Conservation (phyloP, 1,140 invertebrate genomes). For the Acyrthosiphon pisum region DNA sequence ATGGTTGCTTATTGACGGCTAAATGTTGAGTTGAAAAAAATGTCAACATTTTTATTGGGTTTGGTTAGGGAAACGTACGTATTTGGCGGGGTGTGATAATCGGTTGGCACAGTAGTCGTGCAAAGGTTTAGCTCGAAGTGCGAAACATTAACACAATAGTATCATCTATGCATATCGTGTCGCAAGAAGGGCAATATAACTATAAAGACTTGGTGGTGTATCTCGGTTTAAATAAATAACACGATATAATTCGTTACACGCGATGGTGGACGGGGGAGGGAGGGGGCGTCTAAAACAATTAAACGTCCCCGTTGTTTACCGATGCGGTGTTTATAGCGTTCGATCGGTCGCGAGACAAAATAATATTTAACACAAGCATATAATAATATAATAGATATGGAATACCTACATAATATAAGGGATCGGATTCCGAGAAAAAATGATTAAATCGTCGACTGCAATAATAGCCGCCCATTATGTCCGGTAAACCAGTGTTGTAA, state of each 20-base stretch:
- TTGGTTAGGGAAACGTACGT: too few relatives aligned
- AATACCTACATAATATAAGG: background rate
- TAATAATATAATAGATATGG: background rate
- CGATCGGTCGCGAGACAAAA: background rate
- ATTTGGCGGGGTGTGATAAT: background rate
- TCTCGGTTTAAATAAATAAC: background rate
- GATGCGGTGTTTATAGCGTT: background rate
- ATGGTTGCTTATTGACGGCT: too few relatives aligned
- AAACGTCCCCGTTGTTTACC: background rate
- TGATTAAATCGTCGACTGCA: background rate
- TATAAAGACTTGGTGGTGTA: background rate
- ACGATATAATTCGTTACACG: background rate
- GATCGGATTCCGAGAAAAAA: background rate
- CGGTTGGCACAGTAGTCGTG: background rate
- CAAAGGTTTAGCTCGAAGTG: background rate
- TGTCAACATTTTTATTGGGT: too few relatives aligned
- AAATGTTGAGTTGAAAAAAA: too few relatives aligned
- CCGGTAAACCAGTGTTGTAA: background rate
- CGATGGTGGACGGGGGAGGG: too few relatives aligned
- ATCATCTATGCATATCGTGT: background rate
- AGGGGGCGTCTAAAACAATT: background rate
- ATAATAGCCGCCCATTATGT: background rate
- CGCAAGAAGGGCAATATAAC: background rate
- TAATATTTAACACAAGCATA: too few relatives aligned
- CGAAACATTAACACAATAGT: background rate